Evolutionary conservation across 2,888 invertebrate species (phyloP).

Genomic region (Metallyticus violacea): DNA sequence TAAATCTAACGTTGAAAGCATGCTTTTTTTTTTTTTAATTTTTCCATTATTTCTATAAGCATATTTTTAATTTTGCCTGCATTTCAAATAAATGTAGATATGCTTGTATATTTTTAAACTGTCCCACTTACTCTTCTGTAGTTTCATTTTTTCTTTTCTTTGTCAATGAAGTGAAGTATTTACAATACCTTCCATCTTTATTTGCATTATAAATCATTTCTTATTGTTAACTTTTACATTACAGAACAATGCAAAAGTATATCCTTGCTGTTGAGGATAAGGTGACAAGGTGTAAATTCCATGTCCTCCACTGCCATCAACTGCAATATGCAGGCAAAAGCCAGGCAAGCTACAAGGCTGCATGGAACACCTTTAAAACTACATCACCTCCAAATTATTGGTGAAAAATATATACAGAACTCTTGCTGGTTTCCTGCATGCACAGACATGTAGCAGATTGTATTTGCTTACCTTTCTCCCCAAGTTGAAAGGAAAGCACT

Average conservation of each 20-base stretch:
- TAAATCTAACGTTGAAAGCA: neutral
- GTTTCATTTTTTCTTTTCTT: neutral
- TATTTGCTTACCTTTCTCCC: constrained; percentile 10
- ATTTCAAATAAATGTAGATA: neutral
- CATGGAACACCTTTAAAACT: constrained; percentile 34
- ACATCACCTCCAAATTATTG: constrained; percentile 29
- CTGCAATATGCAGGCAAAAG: constrained; percentile 8
- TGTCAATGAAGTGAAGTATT: neutral
- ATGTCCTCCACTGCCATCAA: neutral
- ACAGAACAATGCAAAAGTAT: neutral
- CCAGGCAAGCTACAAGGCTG: constrained; percentile 32
- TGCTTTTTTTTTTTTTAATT: neutral
- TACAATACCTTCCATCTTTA: neutral
- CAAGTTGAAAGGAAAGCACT: neutral
- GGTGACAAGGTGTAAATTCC: constrained; percentile 14
- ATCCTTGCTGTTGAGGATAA: constrained; percentile 13
- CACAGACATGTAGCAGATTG: neutral
- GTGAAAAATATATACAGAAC: constrained; percentile 13
- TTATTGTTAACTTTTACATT: neutral
- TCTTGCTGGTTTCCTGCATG: constrained; percentile 23
- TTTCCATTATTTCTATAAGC: no score
- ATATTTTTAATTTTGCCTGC: neutral
- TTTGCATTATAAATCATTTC: no score
- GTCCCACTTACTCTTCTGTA: neutral
- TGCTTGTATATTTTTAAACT: neutral